Evolutionary conservation across 2,113 vertebrate species (phyloP), one percentile per base, ranked within the genome.

Genomic region (Ictalurus punctatus): DNA sequence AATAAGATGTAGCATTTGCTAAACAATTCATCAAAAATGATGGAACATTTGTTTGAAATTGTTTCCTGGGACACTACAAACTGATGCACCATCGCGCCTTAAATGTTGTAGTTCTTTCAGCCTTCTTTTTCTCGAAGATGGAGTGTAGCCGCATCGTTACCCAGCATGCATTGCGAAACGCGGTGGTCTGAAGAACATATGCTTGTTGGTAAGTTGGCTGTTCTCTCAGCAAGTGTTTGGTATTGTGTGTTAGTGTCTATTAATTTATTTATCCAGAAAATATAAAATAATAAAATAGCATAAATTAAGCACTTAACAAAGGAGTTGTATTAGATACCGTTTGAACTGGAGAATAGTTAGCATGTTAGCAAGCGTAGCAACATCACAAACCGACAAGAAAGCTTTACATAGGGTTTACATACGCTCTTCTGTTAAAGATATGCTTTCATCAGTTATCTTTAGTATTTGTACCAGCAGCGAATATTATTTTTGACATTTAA

Each of bases 31-130:
- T 82, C 1, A 21, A 27, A 80, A n/a, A 34, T 2, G 17, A 2
- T 34, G 79, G 79, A 82, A 82, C 54, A 4, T 0, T 59, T 54
- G 52, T 34, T 83, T 76, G 67, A 58, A 56, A 6, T 3, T 21
- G 44, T 84, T 84, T 73, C 52, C 17, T 9, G 74, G 83, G 83
- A 87, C 37, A 30, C 81, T 87, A 56, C 59, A 48, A 67, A 30
- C 4, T 25, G 52, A n/a, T 59, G 88, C 83, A 87, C 69, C 52
- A 34, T 25, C 30, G 30, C 40, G 37, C 14, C 59, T 44, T 1
- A 74, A 3, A 58, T 6, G 34, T 69, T 90, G 90, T 92, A 93
- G 92, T 93, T 88, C 79, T 76, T 88, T 85, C 76, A 19, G 44
- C 3, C 0, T 2, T 19, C 8, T 16, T 16, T 69, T 86, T 54